Evolutionary conservation across 2,113 vertebrate genomes (phyloP).

Genomic region (Paradoxurus hermaphroditus): DNA sequence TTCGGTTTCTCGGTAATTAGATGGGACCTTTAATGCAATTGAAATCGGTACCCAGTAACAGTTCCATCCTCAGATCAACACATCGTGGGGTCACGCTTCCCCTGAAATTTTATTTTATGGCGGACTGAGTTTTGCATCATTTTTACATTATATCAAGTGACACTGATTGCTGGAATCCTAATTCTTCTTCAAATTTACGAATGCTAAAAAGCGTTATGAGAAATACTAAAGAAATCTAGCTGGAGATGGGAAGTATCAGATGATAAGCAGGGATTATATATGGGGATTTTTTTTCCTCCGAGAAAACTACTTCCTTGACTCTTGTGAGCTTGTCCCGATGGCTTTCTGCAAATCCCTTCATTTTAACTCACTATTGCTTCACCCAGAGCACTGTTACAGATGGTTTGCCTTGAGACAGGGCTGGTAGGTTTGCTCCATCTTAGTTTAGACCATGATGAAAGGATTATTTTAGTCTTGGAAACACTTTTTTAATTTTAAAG

Average conservation of each 20-base stretch:
- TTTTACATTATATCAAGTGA: constrained; percentile 24
- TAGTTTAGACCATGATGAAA: not conserved
- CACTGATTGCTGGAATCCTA: constrained; percentile 13
- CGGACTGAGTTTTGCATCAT: not conserved
- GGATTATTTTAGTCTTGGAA: not conserved
- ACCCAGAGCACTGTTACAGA: not conserved
- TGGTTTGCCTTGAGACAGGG: not conserved
- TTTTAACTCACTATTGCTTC: not conserved
- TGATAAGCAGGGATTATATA: not conserved
- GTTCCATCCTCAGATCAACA: not conserved
- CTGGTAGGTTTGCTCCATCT: not conserved
- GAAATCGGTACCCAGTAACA: not conserved
- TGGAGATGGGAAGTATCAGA: not conserved
- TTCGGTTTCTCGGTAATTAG: constrained; percentile 7
- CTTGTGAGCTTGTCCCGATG: not conserved
- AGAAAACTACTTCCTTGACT: not conserved
- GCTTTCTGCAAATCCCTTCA: not conserved
- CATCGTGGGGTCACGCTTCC: not conserved
- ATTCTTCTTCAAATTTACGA: constrained; percentile 1
- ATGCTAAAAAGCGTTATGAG: not conserved
- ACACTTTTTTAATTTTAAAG: not conserved
- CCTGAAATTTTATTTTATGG: constrained; percentile 50
- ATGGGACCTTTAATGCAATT: not conserved
- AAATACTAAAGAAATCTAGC: not conserved
- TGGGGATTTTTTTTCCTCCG: not conserved